Evolutionary conservation across 2,113 vertebrate genomes (phyloP), one percentile per base, ranked within the genome.

Genomic region (Oncorhynchus tshawytscha): DNA sequence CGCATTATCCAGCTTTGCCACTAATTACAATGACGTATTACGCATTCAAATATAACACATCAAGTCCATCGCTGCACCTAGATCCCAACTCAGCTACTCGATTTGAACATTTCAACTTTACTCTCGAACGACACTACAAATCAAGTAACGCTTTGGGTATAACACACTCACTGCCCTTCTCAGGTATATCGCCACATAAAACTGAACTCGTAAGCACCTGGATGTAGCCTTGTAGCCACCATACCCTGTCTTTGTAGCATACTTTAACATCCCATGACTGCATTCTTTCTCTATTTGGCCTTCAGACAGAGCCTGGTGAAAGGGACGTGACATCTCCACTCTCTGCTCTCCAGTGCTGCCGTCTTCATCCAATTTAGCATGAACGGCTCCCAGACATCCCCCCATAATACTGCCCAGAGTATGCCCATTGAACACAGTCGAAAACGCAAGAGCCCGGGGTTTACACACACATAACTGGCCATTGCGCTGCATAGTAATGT

Each of bases 311-410:
- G 75, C 78, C 72, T 34, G 31, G 18, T 71, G 79, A 83, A 77
- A 67, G 57, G 60, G 60, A 84, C 73, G 67, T 86, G 88, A 86
- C 86, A 86, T 86, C 85, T 80, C 80, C 84, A 82, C 86, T 77
- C 79, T 81, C 81, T 78, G 82, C 84, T 76, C 78, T 79, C 64
- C 29, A 74, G 75, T 72, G 77, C 78, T 39, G 78, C 78, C 27
- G 82, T 82, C 83, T 83, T 89, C 87, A 84, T 87, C 87, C 85
- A 86, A 89, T 89, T 86, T 76, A 86, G 81, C 88, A 87, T 88
- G 85, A 91, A 88, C 81, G 72, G 83, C 78, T 78, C 76, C 78
- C 82, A 80, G 88, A 82, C 87, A 72, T 27, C 27, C 79, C 82
- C 78, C 78, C 78, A 84, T 82, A 81, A 87, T 77, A 71, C 85